Conservation (phyloP, 2,888 invertebrate species). For the Epistrophe eligans region DNA sequence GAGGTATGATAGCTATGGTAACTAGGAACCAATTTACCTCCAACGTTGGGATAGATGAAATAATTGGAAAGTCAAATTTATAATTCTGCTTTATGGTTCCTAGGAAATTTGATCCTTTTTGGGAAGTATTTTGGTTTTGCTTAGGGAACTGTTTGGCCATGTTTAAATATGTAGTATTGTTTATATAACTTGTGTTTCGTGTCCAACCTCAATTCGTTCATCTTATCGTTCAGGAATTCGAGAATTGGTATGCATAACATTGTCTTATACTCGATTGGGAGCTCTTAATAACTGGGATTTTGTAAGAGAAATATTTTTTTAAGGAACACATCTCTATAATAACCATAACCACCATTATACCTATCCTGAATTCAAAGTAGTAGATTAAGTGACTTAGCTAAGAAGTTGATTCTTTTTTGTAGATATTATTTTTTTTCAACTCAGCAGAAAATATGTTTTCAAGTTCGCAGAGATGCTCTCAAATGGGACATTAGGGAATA, state of each 20-base stretch:
- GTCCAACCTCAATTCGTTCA: not conserved
- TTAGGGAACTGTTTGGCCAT: constrained; percentile 13
- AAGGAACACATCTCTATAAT: constrained; percentile 12
- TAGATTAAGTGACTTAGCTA: constrained; percentile 19
- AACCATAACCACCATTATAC: constrained; percentile 20
- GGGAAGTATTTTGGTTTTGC: constrained; percentile 2
- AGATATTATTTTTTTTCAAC: not conserved
- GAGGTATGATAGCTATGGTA: not conserved
- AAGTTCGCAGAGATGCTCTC: not conserved
- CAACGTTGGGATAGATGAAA: constrained; percentile 14
- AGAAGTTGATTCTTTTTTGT: not conserved
- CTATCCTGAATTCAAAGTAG: constrained; percentile 23
- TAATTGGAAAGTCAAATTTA: constrained; percentile 33
- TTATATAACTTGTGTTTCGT: not conserved
- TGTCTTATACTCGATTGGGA: constrained; percentile 12
- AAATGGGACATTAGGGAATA: constrained; percentile 16
- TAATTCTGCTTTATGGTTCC: constrained; percentile 40
- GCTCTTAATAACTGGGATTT: not conserved
- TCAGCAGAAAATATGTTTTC: not conserved
- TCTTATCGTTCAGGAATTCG: not conserved
- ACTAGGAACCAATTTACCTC: not conserved
- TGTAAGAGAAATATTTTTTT: not conserved
- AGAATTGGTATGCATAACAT: constrained; percentile 36
- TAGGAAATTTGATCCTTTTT: constrained; percentile 22
- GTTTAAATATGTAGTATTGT: constrained; percentile 24